Conservation (phyloP, 2,888 invertebrate genomes). For the Ennomos erosarius region DNA sequence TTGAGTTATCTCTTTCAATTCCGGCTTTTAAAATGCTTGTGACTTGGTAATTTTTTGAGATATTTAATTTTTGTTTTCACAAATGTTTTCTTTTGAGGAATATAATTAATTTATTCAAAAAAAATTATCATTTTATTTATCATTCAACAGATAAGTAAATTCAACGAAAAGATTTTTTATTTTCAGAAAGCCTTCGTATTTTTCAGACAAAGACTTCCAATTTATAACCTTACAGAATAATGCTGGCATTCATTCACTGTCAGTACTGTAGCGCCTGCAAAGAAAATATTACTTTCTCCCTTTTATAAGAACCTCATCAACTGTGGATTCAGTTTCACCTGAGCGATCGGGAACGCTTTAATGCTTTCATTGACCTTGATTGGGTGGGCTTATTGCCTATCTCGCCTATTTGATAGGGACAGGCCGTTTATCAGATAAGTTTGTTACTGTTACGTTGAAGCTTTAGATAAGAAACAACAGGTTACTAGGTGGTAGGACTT, state of each 20-base stretch:
- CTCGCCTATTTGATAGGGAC: slow-evolving; percentile 7
- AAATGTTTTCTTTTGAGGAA: too few relatives aligned
- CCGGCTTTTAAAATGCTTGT: too few relatives aligned
- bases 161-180: slow-evolving; percentile 7
- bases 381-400: slow-evolving; percentile 25
- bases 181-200: slow-evolving; percentile 4
- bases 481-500: too few relatives aligned
- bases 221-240: slow-evolving; percentile 17
- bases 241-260: slow-evolving; percentile 17
- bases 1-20: too few relatives aligned
- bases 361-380: slow-evolving; percentile 32
- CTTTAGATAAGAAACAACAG: background rate
- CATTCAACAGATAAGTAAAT: background rate
- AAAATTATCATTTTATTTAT: too few relatives aligned
- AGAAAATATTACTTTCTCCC: slow-evolving; percentile 20
- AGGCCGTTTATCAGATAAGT: slow-evolving; percentile 8
- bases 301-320: slow-evolving; percentile 30
- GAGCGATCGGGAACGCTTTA: slow-evolving; percentile 23
- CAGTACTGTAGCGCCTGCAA: slow-evolving; percentile 19
- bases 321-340: slow-evolving; percentile 32
- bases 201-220: slow-evolving; percentile 21
- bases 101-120: too few relatives aligned
- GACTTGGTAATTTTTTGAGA: too few relatives aligned
- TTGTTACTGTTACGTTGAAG: slow-evolving; percentile 8
- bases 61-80: too few relatives aligned